These are phyloP conservation scores for Syritta pipiens DNA, from an alignment of 2,888 invertebrate species.

Conservation along the genomic window DNA sequence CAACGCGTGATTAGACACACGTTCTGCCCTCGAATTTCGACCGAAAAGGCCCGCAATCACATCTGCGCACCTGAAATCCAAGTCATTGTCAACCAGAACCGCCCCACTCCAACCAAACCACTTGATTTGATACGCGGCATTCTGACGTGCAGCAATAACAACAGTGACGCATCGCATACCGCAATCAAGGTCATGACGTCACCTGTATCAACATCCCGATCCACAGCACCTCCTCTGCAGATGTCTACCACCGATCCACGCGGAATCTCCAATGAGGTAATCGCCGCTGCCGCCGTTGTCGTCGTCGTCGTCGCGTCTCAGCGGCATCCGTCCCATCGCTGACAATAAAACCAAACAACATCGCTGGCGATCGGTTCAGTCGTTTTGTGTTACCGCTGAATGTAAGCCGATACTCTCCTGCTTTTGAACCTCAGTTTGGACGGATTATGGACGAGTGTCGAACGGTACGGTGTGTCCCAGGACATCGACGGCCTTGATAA, in stretches of 20 bases:
- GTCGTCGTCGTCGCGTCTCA: slow-evolving; percentile 51
- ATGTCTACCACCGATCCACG: slow-evolving; percentile 9
- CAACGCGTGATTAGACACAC: too few species aligned
- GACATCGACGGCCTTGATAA: too few species aligned
- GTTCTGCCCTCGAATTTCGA: too few species aligned
- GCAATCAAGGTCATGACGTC: too few species aligned
- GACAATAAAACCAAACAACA: slow-evolving; percentile 73
- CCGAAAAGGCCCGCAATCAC: too few species aligned
- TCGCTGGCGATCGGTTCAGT: slow-evolving; percentile 72
- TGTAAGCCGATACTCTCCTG: slow-evolving; percentile 62
- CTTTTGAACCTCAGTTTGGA: slow-evolving; percentile 15
- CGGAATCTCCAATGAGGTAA: slow-evolving; percentile 63
- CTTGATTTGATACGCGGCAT: too few species aligned
- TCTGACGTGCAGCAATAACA: too few species aligned
- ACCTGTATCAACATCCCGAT: not conserved
- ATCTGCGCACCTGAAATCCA: too few species aligned
- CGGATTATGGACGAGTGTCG: slow-evolving; percentile 47
- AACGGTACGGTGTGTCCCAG: slow-evolving; percentile 24
- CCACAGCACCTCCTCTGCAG: slow-evolving; percentile 41
- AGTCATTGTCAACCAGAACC: too few species aligned
- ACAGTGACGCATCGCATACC: too few species aligned
- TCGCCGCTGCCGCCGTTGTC: slow-evolving; percentile 22
- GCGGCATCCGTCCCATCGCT: slow-evolving; percentile 35
- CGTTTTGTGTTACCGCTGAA: slow-evolving; percentile 72
- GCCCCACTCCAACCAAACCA: too few species aligned